Conservation (phyloP, 2,113 vertebrate species). For the Gnathonemus longibarbis region DNA sequence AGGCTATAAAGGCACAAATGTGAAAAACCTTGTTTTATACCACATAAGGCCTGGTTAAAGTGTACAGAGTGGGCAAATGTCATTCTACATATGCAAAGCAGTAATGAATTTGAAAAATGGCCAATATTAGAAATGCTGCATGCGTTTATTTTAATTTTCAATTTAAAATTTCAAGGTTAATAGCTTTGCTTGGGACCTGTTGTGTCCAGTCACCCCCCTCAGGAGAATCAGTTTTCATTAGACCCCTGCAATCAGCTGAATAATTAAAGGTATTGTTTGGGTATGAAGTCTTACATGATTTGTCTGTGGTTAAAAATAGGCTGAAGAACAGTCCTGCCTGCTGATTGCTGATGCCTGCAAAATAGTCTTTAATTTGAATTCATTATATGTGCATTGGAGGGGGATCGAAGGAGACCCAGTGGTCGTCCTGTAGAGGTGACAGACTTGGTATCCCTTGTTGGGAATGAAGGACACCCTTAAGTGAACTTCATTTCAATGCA, state of each 20-base stretch:
- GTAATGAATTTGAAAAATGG: neutral
- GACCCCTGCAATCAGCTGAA: neutral
- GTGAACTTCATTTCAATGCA: neutral
- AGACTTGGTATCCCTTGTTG: neutral
- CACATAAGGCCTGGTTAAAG: neutral
- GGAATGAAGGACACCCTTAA: neutral
- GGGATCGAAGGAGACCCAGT: neutral
- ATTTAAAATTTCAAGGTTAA: conserved; percentile 5
- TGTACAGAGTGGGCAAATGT: neutral
- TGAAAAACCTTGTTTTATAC: neutral
- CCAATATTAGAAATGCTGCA: neutral
- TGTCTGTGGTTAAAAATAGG: neutral
- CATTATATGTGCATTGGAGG: neutral
- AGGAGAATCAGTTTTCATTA: neutral
- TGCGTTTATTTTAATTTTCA: neutral
- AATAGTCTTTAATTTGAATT: neutral
- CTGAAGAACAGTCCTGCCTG: neutral
- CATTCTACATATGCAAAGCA: neutral
- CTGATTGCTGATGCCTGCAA: neutral
- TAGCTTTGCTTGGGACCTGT: neutral
- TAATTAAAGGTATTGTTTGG: neutral
- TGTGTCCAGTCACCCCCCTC: neutral
- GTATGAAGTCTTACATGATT: neutral
- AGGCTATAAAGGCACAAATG: neutral
- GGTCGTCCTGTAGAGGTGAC: neutral